Percentiles rank a stretch among this genome's conserved stretches.
Evolutionary conservation across 2,888 invertebrate genomes (phyloP).

Genomic region (Pandemis heparana): DNA sequence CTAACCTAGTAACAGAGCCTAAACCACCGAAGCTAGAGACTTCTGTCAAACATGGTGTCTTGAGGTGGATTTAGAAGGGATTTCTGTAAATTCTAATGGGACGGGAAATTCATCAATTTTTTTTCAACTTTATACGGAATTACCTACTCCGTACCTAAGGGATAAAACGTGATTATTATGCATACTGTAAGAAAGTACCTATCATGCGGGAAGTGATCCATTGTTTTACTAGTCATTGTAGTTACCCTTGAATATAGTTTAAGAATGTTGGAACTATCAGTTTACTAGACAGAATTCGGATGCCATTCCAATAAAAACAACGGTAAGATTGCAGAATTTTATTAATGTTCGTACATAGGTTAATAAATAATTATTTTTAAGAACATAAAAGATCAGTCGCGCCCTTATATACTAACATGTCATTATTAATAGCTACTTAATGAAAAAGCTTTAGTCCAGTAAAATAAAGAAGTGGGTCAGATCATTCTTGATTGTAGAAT

Average conservation of each 20-base stretch:
- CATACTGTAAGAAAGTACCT: too few species aligned
- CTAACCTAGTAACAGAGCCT: too few species aligned
- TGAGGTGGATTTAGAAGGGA: too few species aligned
- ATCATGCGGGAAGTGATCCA: too few species aligned
- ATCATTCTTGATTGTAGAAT: constrained; percentile 40
- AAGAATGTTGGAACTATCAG: neutral
- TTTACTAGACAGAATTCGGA: neutral
- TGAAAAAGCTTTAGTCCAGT: neutral
- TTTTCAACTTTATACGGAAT: too few species aligned
- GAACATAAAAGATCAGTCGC: constrained; percentile 61
- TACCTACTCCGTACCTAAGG: too few species aligned
- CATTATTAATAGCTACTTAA: neutral
- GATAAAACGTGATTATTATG: too few species aligned
- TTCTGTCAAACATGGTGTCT: too few species aligned
- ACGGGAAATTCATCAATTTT: too few species aligned
- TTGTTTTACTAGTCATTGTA: too few species aligned
- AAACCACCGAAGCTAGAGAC: too few species aligned
- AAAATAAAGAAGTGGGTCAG: neutral
- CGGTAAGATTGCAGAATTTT: constrained; percentile 47
- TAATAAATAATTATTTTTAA: constrained; percentile 45
- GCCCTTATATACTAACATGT: constrained; percentile 39
- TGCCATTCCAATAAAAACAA: neutral
- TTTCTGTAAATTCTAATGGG: too few species aligned
- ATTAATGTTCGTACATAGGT: constrained; percentile 31
- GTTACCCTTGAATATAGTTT: neutral